Percentiles rank a stretch among this genome's conserved stretches.
phyloP scores from a whole-genome alignment of 2,888 invertebrate species.

The Drosophila mayaguana region DNA sequence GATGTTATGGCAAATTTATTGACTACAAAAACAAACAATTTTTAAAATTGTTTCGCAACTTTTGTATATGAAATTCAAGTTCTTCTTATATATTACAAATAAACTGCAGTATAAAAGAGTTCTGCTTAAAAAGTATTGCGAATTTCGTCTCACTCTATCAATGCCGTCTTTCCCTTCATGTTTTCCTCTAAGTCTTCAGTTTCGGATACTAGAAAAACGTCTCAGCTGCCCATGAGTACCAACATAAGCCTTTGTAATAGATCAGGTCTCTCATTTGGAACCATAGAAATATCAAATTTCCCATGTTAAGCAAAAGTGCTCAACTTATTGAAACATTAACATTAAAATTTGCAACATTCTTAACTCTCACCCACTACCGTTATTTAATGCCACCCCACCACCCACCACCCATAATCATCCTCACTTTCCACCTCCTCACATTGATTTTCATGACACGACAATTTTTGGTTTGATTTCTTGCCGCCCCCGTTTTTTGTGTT shows the following conservation, averaged over 20 bases:
- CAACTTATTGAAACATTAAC: neutral
- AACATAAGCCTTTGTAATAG: too few species aligned
- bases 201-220: too few species aligned
- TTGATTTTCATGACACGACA: conserved; percentile 15
- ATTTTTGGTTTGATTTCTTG: conserved; percentile 10
- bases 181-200: too few species aligned
- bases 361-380: conserved; percentile 43
- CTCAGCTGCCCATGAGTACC: too few species aligned
- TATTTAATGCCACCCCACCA: conserved; percentile 14
- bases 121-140: neutral
- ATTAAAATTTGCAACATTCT: conserved; percentile 41
- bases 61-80: too few species aligned
- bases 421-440: conserved; percentile 21
- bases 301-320: neutral
- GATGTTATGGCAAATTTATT: too few species aligned
- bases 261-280: too few species aligned
- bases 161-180: too few species aligned
- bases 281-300: neutral
- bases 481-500: conserved; percentile 53
- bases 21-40: too few species aligned
- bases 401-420: conserved; percentile 12
- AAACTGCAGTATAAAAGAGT: too few species aligned
- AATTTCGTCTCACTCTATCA: neutral
- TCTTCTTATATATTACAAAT: too few species aligned
- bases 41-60: too few species aligned